Base-by-base conservation (phyloP, 2,113 vertebrate genomes). In the Aphelocoma coerulescens region DNA sequence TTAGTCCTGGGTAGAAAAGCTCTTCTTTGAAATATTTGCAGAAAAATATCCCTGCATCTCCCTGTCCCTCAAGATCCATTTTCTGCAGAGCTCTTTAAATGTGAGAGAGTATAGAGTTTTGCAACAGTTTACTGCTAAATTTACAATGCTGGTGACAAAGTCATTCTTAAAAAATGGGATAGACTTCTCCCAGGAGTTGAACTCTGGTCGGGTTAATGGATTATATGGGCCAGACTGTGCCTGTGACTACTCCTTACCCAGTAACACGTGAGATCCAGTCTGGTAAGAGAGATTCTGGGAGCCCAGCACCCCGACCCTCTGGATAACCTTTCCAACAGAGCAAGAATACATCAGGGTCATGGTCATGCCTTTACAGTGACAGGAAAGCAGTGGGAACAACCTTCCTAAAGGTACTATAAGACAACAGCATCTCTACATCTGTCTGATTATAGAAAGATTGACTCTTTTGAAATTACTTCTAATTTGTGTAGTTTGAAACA, bases 61-160 rank as follows among this genome's bases (percentile, higher is more conserved):
- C 51, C 24, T 85, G 5, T 67, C 5, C 75, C 43, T 55, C 51
- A 73, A 77, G 80, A 84, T 59, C 85, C 16, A 19, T 87, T 95
- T 95, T 88, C 83, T 62, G 35, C 69, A 91, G 89, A 86, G 73
- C 76, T 90, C 63, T 81, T 61, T 84, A 57, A 93, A 76, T 48
- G 52, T 54, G 73, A 72, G 73, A 80, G 52, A 68, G 88, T 82
- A 94, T 88, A 88, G 68, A 68, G 44, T 94, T 96, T 96, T 76
- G 0, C 68, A 92, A 61, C 59, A 92, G 79, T 77, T 94, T 88
- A 89, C 91, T 90, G 75, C 88, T 87, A 96, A 93, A 93, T 96
- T 95, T 95, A 93, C 92, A 94, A 59, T 35, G 39, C 68, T 75
- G 83, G 72, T 5, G 0, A 84, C 75, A 80, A 85, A 92, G 76